Evolutionary conservation across 2,888 invertebrate species (phyloP).

Genomic region (Acanthoscelides obtectus): DNA sequence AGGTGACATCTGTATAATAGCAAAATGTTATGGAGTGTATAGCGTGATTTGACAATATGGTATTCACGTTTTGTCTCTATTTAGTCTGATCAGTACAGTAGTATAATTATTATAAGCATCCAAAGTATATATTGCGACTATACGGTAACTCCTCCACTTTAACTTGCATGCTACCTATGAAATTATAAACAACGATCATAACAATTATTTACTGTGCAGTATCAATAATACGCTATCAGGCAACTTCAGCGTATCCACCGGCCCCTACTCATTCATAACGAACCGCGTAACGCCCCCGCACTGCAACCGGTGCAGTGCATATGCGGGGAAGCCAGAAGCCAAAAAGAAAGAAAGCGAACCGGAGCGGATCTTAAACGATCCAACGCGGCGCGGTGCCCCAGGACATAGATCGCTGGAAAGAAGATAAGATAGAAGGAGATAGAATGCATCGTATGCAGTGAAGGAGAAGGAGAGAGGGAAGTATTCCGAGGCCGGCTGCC

Average conservation of each 20-base stretch:
- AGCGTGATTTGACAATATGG: too few relatives aligned
- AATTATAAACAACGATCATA: too few relatives aligned
- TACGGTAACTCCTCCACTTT: too few relatives aligned
- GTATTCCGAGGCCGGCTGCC: conserved; percentile 22
- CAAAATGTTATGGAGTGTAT: too few relatives aligned
- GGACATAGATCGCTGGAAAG: background rate
- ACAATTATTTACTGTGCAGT: too few relatives aligned
- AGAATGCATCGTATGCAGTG: background rate
- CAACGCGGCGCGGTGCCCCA: background rate
- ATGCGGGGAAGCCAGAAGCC: background rate
- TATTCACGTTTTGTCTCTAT: too few relatives aligned
- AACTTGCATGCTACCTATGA: too few relatives aligned
- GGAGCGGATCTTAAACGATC: background rate
- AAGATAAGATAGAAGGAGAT: background rate
- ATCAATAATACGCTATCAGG: background rate
- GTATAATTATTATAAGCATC: too few relatives aligned
- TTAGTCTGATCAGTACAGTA: too few relatives aligned
- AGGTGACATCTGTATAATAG: too few relatives aligned
- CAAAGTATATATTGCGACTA: too few relatives aligned
- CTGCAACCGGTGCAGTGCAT: background rate
- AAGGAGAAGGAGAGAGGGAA: background rate
- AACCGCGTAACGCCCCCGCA: background rate
- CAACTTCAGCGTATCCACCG: background rate
- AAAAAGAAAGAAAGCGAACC: background rate
- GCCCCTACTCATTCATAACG: background rate